Conservation (phyloP, 2,113 vertebrate species). For the Nannospalax galili region DNA sequence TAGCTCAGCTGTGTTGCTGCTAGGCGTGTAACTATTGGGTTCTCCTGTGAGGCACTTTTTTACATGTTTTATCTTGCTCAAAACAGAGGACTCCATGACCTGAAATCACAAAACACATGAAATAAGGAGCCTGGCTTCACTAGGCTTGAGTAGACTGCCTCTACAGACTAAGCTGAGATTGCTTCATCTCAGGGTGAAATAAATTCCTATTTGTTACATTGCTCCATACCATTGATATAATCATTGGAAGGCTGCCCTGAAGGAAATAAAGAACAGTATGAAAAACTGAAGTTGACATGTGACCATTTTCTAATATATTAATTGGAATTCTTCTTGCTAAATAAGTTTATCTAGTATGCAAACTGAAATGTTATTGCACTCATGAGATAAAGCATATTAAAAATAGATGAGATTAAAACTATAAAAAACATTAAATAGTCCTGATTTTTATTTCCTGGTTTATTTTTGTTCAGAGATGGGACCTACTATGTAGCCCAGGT, state of each 20-base stretch:
- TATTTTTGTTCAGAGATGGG: not conserved
- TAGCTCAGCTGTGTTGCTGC: slow-evolving; percentile 79
- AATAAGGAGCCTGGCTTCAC: not conserved
- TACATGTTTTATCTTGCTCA: slow-evolving; percentile 85
- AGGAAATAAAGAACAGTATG: not conserved
- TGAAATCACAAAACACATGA: slow-evolving; percentile 77
- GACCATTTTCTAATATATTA: slow-evolving; percentile 39
- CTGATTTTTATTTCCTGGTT: not conserved
- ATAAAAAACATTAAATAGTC: not conserved
- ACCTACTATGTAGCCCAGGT: not conserved
- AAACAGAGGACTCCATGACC: slow-evolving; percentile 87
- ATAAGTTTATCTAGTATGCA: not conserved
- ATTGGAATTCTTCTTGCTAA: not conserved
- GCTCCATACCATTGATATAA: not conserved
- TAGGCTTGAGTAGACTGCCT: not conserved
- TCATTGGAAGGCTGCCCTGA: not conserved
- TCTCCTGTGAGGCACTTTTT: slow-evolving; percentile 75
- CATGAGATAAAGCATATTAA: not conserved
- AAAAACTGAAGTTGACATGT: not conserved
- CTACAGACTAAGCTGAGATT: not conserved
- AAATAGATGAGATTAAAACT: not conserved
- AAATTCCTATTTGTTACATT: not conserved
- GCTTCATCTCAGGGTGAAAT: not conserved
- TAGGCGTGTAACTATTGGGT: not conserved
- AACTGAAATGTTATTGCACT: not conserved